These are phyloP conservation scores for Hemaris fuciformis DNA, from an alignment of 2,888 invertebrate species.

Conservation along the genomic window DNA sequence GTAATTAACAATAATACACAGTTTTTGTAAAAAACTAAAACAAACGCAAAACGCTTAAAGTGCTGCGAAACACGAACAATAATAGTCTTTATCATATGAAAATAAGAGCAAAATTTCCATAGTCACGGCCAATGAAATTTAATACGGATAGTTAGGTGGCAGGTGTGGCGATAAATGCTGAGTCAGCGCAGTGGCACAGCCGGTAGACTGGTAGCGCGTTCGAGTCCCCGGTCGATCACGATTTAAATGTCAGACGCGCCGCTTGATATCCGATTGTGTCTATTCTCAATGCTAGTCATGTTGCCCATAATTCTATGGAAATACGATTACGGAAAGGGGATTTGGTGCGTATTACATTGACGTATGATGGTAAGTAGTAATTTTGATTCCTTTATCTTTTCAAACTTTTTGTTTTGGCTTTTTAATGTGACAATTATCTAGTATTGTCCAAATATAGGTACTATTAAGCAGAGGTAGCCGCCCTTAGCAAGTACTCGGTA, in stretches of 20 bases:
- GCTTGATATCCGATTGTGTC: conserved; percentile 75
- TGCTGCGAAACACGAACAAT: background rate
- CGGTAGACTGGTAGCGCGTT: conserved; percentile 78
- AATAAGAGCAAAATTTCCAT: conserved; percentile 21
- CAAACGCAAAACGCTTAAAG: background rate
- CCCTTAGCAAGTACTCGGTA: too few relatives aligned
- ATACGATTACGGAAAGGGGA: conserved; percentile 62
- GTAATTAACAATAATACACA: conserved; percentile 54
- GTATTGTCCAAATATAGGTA: background rate
- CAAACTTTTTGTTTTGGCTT: background rate
- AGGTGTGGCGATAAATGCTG: conserved; percentile 72
- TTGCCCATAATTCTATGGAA: conserved; percentile 50
- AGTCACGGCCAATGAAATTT: conserved; percentile 6
- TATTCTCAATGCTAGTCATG: conserved; percentile 61
- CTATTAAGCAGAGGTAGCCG: too few relatives aligned
- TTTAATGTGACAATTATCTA: background rate
- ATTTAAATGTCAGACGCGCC: conserved; percentile 79
- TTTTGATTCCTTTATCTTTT: conserved; percentile 1
- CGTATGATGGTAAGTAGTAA: conserved; percentile 16
- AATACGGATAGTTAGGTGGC: conserved; percentile 37
- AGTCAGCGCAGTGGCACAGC: conserved; percentile 72
- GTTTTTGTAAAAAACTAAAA: conserved; percentile 22
- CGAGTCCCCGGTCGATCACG: conserved; percentile 71
- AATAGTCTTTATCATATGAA: conserved; percentile 14
- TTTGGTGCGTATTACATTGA: conserved; percentile 40